Base-by-base conservation (phyloP, 53 echinoderm and acorn worm genomes). In the Patiria pectinifera region DNA sequence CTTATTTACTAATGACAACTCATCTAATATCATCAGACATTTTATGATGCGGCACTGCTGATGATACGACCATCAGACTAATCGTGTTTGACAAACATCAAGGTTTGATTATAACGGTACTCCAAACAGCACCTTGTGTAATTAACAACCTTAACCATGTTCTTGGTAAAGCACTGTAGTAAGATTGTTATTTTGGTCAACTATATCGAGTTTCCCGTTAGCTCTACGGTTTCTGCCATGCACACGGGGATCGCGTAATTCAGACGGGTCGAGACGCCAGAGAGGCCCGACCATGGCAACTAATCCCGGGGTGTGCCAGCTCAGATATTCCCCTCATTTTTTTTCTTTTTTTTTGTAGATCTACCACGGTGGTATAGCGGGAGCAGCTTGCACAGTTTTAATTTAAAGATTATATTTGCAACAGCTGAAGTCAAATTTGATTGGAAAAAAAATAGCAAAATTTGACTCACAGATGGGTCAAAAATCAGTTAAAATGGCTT, bases 251-350 rank as follows among this genome's bases (percentile, higher is more conserved):
- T 24, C 0, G 74, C 25, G 86, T 86, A 86, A 86, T 75, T 35
- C 86, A 86, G 11, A 86, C 76, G 11, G 49, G 53, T 21, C 48
- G n/a, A 16, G 86, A 86, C 86, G 86, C 86, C 86, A 75, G 72
- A 19, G 9, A 74, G 86, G 62, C 86, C 86, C 11, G 43, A n/a
- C 12, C 11, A 49, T 1, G 53, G 26, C 71, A 86, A 48, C 46
- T 45, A 19, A 79, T 47, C 80, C 80, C 9, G 47, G 80, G 80
- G 80, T 86, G 86, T n/a, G 48, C 47, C 45, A 7, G 23, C 24
- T 24, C 83, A 66, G 66, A 66, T 66, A 66, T 18, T 66, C 15
- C 3, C 66, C 14, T 11, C 66, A 66, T 53, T 53, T 53, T 53
- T n/a, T n/a, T n/a, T n/a, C n/a, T n/a, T n/a, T n/a, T n/a, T n/a